phyloP scores from a whole-genome alignment of 2,888 invertebrate genomes.

The Antitype chi region DNA sequence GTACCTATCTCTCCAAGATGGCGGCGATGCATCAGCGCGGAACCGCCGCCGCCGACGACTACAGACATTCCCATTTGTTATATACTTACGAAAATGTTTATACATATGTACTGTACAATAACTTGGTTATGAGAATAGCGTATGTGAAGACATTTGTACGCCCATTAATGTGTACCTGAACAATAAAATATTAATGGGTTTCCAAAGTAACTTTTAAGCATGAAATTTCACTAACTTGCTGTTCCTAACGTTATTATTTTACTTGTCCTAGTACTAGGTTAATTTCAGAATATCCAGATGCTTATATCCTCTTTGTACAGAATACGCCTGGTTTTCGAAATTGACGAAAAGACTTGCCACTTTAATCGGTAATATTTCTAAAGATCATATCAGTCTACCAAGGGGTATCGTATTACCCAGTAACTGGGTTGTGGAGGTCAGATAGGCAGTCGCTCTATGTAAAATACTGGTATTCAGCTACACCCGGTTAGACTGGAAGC shows the following conservation, averaged over 20 bases:
- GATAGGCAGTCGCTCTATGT: background rate
- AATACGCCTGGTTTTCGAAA: background rate
- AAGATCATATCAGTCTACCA: background rate
- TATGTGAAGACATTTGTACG: slow-evolving; percentile 32
- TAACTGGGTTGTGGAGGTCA: background rate
- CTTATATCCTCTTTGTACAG: background rate
- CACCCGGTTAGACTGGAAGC: background rate
- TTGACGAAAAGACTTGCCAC: background rate
- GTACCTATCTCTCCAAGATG: slow-evolving; percentile 78
- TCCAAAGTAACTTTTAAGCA: slow-evolving; percentile 19
- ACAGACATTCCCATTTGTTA: slow-evolving; percentile 63
- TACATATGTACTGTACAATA: slow-evolving; percentile 31
- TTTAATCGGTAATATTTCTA: background rate
- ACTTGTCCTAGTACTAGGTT: background rate
- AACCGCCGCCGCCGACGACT: slow-evolving; percentile 70
- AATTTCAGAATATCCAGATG: background rate
- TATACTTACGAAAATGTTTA: slow-evolving; percentile 48
- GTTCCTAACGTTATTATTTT: slow-evolving; percentile 2
- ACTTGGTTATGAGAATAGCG: slow-evolving; percentile 19
- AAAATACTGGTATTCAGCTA: background rate
- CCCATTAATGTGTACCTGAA: slow-evolving; percentile 7
- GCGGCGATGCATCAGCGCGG: slow-evolving; percentile 80
- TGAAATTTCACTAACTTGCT: background rate
- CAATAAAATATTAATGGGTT: slow-evolving; percentile 13
- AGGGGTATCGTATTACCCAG: no score